Base-by-base conservation (phyloP, 2,113 vertebrate species). In the Anoplopoma fimbria region DNA sequence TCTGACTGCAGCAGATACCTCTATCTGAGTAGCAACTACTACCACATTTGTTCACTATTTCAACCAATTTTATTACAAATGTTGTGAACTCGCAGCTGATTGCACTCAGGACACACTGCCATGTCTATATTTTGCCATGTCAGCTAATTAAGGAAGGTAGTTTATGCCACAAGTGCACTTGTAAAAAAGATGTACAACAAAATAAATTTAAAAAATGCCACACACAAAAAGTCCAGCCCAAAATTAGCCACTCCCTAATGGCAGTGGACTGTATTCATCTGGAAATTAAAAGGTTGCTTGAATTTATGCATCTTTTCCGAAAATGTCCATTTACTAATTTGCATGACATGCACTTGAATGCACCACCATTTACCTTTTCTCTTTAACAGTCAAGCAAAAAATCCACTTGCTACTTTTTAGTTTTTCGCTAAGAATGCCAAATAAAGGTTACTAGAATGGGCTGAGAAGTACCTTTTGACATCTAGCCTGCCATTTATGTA, bases 101-200 rank as follows among this genome's bases (percentile, higher is more conserved):
- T 61, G 29, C 36, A 29, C 36, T 69, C 38, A 33, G 21, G 55
- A 58, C 31, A 23, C 55, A 23, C 49, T 38, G 55, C 53, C 53
- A 49, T 51, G 40, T 51, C 60, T 65, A 57, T 68, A 57, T 34
- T 55, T 7, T 55, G 45, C 69, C 51, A 45, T 1, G 38, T 82
- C 60, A 77, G 75, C 75, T 86, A 69, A 82, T 86, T 84, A 69
- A 68, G 76, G 65, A 64, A 70, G 83, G 55, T 17, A 62, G 53
- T 72, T 23, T 25, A 61, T 67, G 49, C 72, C 69, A 38, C 31
- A 68, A 83, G 58, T 60, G 69, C 65, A 31, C 79, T 77, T 72
- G 15, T 34, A 63, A 69, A 78, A 68, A 58, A 71, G 47, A 73
- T 53, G 14, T 81, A 74, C 29, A 75, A 15, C 61, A 49, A 63